A percentile compares a stretch with the other conserved stretches of the same genome.
Evolutionary conservation across 2,797 vertebrate genomes (phyloP).

Genomic region (Sebastes aleutianus): DNA sequence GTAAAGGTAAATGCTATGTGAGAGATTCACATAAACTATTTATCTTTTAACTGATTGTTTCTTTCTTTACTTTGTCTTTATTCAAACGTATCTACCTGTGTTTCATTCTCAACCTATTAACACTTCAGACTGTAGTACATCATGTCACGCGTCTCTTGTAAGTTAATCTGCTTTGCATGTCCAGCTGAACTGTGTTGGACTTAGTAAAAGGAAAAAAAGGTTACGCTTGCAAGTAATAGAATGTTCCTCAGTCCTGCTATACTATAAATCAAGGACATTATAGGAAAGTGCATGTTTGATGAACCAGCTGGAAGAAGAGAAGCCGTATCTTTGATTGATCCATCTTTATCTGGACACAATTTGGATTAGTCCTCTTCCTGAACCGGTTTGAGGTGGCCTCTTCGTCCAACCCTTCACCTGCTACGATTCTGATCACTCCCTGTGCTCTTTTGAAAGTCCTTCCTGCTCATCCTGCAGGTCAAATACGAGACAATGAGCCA

Average conservation of each 20-base stretch:
- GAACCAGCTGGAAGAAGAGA: no score
- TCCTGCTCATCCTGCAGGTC: background rate
- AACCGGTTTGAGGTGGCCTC: no score
- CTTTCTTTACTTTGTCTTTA: conserved; percentile 45
- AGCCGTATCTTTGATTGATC: no score
- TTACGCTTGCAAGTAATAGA: background rate
- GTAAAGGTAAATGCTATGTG: conserved; percentile 75
- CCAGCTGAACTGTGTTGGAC: background rate
- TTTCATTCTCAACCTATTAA: background rate
- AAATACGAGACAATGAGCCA: background rate
- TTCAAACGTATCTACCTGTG: background rate
- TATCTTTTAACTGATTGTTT: conserved; percentile 71
- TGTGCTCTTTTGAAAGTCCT: background rate
- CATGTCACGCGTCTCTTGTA: background rate
- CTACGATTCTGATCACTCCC: no score
- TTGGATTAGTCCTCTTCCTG: no score
- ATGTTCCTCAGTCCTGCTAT: background rate
- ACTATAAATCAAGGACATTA: background rate
- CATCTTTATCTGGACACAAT: no score
- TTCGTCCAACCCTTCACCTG: no score
- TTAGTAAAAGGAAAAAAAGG: background rate
- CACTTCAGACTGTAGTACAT: background rate
- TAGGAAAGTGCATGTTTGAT: no score
- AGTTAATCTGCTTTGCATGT: background rate
- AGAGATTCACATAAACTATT: conserved; percentile 82